A percentile compares a stretch with the other conserved stretches of the same genome.
Evolutionary conservation across 2,797 vertebrate genomes (phyloP).

Genomic region (Thalassophryne amazonica): DNA sequence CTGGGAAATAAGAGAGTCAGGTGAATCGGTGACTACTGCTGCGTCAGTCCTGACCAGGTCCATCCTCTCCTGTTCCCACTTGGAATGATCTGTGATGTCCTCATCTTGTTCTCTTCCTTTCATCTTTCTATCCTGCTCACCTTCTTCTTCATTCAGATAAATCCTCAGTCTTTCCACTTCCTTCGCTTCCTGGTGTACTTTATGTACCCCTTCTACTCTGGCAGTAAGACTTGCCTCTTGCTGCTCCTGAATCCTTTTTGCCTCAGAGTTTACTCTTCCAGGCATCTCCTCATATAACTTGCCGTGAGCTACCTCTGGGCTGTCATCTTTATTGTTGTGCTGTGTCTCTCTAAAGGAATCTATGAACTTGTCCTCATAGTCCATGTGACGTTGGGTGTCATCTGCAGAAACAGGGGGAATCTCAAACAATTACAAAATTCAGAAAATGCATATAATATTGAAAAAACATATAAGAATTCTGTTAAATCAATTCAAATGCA

Average conservation of each 20-base stretch:
- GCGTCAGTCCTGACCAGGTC: constrained; percentile 36
- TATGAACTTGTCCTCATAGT: constrained; percentile 91
- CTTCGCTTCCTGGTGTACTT: constrained; percentile 23
- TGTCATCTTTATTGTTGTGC: constrained; percentile 31
- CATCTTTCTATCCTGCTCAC: constrained; percentile 28
- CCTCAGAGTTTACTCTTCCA: constrained; percentile 27
- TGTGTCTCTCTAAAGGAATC: constrained; percentile 72
- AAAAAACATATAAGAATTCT: no score
- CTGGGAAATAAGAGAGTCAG: constrained; percentile 82
- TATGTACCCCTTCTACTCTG: constrained; percentile 41
- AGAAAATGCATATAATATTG: neutral
- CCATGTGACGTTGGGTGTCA: constrained; percentile 81
- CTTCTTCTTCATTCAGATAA: neutral
- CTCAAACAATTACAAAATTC: neutral
- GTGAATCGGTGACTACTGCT: constrained; percentile 73
- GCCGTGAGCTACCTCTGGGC: constrained; percentile 41
- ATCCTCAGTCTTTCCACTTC: constrained; percentile 31
- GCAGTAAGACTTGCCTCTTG: constrained; percentile 27
- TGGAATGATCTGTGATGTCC: constrained; percentile 27
- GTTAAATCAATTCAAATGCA: neutral
- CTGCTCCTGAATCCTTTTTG: constrained; percentile 12
- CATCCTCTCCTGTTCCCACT: constrained; percentile 48
- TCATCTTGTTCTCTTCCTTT: constrained; percentile 24
- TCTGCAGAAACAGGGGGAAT: constrained; percentile 72
- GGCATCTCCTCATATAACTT: constrained; percentile 47